Evolutionary conservation across 2,888 invertebrate genomes (phyloP), one percentile per base, ranked within the genome.

Genomic region (Prosopocoilus inquinatus): DNA sequence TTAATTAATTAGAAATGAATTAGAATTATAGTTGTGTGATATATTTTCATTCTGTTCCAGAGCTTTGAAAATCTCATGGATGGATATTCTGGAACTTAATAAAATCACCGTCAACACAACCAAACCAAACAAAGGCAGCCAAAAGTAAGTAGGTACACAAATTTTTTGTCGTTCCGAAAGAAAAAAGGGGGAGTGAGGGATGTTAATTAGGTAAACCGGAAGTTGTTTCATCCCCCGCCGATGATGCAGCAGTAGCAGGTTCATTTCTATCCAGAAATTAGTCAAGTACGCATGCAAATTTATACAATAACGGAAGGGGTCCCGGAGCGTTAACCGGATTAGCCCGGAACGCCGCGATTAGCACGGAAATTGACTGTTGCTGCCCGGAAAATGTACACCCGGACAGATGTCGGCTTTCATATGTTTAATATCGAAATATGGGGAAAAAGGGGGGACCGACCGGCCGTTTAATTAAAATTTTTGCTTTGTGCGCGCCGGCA

Each of bases 61-160:
- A 70, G 65, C 50, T 58, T 65, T 54, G 47, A 68, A 71, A 67
- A 68, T 64, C 72, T 69, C 72, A 76, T 76, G 76, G 76, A 76
- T 76, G 76, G 76, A 76, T 74, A 75, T 76, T 67, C 70, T 72
- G 72, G 75, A 75, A 69, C 74, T 74, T 72, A 75, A 73, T 61
- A 73, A 71, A 61, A 70, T 66, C 35, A 53, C 58, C 50, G 67
- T 67, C 43, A 67, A 63, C 45, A 63, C 70, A 51, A 62, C 69
- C 16, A 70, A 59, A 70, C 70, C 56, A 50, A 68, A 53, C 45
- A 67, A 71, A 58, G 57, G 67, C 44, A 69, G 51, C 50, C 71
- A 75, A 69, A 75, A 75, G 75, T 76, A 67, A 75, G 76, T 75
- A 48, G 28, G 13, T 28, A n/a, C n/a, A n/a, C n/a, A 43, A 28